Conservation (phyloP, 2,888 invertebrate genomes). For the Sympetrum striolatum region DNA sequence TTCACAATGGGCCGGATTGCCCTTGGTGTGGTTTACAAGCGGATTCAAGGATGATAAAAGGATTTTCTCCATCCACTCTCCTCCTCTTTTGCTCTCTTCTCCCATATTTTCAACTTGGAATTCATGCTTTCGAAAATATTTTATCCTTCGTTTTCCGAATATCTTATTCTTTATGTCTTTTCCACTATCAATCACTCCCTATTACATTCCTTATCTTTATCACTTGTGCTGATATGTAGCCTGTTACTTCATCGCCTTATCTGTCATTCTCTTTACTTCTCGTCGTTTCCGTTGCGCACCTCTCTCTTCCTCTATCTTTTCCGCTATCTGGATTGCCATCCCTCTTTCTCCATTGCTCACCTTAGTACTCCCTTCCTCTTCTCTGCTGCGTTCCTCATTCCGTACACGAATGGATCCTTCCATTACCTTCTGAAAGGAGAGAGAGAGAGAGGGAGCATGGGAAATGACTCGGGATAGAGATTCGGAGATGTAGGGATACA, state of each 20-base stretch:
- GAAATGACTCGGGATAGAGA: not conserved
- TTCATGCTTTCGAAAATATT: not conserved
- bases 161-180: not conserved
- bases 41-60: not conserved
- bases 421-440: not conserved
- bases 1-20: not conserved
- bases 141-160: not conserved
- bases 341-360: not conserved
- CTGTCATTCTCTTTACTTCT: not conserved
- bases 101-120: not conserved
- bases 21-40: not conserved
- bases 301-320: not conserved
- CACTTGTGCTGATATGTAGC: not conserved
- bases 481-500: not conserved
- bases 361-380: not conserved
- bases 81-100: not conserved
- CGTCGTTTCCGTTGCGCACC: not conserved
- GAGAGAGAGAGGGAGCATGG: not conserved
- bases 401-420: slow-evolving; percentile 1
- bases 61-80: not conserved
- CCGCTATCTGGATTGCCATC: not conserved
- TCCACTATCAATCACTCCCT: not conserved
- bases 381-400: not conserved
- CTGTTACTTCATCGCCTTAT: not conserved
- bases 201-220: too few species aligned